A percentile compares a stretch with the other conserved stretches of the same genome.
These are phyloP conservation scores for Melanotaenia boesemani DNA, from an alignment of 2,797 vertebrate genomes.

Conservation along the genomic window DNA sequence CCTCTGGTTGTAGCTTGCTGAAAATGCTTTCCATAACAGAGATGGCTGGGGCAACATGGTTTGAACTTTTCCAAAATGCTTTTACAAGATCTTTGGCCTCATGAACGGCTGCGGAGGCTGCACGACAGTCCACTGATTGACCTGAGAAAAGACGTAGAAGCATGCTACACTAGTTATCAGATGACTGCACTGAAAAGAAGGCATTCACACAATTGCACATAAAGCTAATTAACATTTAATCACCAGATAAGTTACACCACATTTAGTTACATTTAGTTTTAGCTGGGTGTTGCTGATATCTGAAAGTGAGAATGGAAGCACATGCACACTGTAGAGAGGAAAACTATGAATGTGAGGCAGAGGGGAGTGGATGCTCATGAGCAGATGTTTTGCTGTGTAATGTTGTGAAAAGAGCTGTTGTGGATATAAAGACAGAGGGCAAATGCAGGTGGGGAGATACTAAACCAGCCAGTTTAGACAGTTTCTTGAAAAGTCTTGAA, in stretches of 20 bases:
- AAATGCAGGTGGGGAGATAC: neutral
- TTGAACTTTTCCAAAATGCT: conserved; percentile 67
- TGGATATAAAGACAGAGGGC: conserved; percentile 11
- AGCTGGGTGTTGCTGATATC: no score
- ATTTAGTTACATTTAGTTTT: neutral
- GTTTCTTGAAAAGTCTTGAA: neutral
- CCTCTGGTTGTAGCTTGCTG: conserved; percentile 63
- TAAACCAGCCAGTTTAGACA: neutral
- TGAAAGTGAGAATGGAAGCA: neutral
- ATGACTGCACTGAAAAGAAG: neutral
- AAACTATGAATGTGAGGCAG: neutral
- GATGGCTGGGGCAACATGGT: conserved; percentile 55
- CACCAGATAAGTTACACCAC: neutral
- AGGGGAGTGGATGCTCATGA: neutral
- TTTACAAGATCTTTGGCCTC: conserved; percentile 71
- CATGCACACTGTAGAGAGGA: neutral
- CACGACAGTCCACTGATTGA: conserved; percentile 25
- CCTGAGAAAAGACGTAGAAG: conserved; percentile 57
- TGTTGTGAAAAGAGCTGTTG: neutral
- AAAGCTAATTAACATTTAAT: neutral
- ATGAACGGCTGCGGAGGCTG: conserved; percentile 43
- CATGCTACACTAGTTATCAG: neutral
- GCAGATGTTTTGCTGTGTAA: neutral
- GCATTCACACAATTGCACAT: neutral
- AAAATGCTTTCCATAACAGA: conserved; percentile 61